Evolutionary conservation across 1,140 invertebrate genomes (phyloP), one percentile per base, ranked within the genome.

Genomic region (Ceratoteleas bidentatus): DNA sequence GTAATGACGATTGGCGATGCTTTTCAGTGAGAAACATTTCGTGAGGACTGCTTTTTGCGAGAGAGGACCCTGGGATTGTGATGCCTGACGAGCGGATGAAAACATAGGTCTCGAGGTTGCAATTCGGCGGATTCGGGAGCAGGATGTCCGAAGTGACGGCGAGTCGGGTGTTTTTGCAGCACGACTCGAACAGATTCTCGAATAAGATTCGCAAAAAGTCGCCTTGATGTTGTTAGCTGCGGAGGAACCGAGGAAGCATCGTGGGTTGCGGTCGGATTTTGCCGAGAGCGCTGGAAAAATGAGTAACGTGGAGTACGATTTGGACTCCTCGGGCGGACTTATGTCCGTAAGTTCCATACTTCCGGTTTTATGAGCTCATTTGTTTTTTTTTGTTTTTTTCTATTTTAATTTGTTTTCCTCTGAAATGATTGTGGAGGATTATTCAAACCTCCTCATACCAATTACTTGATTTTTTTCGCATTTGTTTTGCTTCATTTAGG

Each of bases 341-440:
- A 95, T 95, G 94, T 93, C 94, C 84, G 94, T 95, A 91, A 93
- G 92, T 91, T 24, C 24, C 24, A 60, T 43, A n/a, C n/a, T n/a
- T n/a, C n/a, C n/a, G n/a, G n/a, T 43, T 43, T 43, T 43, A n/a
- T 0, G 1, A 10, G 6, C n/a, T 43, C n/a, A 43, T 43, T 24
- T 24, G 24, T 24, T 24, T n/a, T n/a, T n/a, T n/a, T n/a, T n/a
- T n/a, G n/a, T n/a, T n/a, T n/a, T n/a, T n/a, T n/a, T n/a, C n/a
- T n/a, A n/a, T n/a, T n/a, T n/a, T n/a, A n/a, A n/a, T n/a, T n/a
- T n/a, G n/a, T n/a, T n/a, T n/a, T n/a, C n/a, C n/a, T n/a, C n/a
- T n/a, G n/a, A n/a, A n/a, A n/a, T n/a, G n/a, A n/a, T n/a, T n/a
- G n/a, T n/a, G n/a, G n/a, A n/a, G n/a, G n/a, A n/a, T n/a, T n/a